Base-by-base conservation (phyloP, 1,140 invertebrate species). In the Patella vulgata region DNA sequence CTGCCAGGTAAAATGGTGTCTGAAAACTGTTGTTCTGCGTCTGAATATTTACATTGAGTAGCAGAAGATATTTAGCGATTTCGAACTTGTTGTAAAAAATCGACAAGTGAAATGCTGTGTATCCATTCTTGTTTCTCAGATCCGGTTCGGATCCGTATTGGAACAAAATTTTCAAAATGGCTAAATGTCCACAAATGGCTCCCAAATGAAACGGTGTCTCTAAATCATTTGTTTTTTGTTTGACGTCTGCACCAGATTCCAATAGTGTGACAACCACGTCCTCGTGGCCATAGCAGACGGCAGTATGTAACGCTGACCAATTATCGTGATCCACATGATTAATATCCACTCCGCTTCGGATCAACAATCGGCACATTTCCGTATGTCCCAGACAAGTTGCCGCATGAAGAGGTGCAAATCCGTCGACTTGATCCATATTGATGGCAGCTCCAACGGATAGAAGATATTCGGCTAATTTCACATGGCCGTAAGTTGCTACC, bases 301-400 rank as follows among this genome's bases (percentile, higher is more conserved):
- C 76, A 19, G 74, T 75, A 48, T 81, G 79, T 19, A 80, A 58
- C 6, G 77, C 47, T 6, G 75, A 74, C 79, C 79, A 81, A 14
- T 75, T 75, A 57, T 79, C 78, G 9, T 63, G 39, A 63, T 80
- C 78, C 4, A 42, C 58, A 3, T 42, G 17, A 42, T 79, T 71
- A 12, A 77, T 55, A 43, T 75, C 63, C 12, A 71, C 79, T 14
- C 72, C 75, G 57, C 71, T 54, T 2, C 57, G 21, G 8, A 79
- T 51, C 8, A 81, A 51, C 1, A 70, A 21, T 31, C 64, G 47
- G 57, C 75, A 77, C 2, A 76, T 66, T 3, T 74, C 52, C 19
- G 47, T 56, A 48, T 81, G 75, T 17, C 77, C 75, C 14, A 81
- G 60, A 47, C 76, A 80, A 1, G 75, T 70, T 19, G 78, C 75